Percentiles rank a stretch among this genome's conserved stretches.
Conservation (phyloP, 2,888 invertebrate species). For the Ctena decussata region DNA sequence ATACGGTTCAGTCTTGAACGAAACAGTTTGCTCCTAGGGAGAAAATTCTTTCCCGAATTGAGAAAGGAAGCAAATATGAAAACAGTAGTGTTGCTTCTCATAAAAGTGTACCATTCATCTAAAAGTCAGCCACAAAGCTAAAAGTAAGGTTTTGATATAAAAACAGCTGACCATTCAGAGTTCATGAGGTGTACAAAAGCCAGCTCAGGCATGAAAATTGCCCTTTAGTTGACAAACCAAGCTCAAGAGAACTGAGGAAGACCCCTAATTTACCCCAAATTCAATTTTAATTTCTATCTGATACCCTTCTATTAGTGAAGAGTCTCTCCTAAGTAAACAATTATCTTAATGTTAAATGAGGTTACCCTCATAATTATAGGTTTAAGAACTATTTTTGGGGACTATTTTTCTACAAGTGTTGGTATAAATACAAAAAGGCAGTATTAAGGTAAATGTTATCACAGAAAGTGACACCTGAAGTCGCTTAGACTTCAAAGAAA, state of each 20-base stretch:
- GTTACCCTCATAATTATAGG: not conserved
- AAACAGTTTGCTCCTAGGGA: too few species aligned
- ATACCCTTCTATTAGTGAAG: not conserved
- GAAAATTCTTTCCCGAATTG: too few species aligned
- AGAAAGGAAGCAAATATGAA: too few species aligned
- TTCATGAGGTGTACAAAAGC: not conserved
- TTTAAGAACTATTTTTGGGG: not conserved
- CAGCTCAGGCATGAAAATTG: not conserved
- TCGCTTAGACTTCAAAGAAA: not conserved
- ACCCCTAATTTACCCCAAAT: conserved; percentile 2
- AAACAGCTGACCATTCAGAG: not conserved
- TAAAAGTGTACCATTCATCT: too few species aligned
- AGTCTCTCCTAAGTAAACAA: not conserved
- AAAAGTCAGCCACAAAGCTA: not conserved
- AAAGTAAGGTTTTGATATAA: not conserved
- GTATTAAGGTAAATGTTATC: not conserved
- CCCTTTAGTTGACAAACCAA: not conserved
- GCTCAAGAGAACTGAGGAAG: not conserved
- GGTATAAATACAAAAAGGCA: not conserved
- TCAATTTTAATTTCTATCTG: not conserved
- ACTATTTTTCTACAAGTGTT: not conserved
- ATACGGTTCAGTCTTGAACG: too few species aligned
- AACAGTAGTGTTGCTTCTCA: too few species aligned
- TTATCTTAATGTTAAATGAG: not conserved
- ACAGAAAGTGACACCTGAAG: not conserved